Percentiles rank a stretch among this genome's conserved stretches.
Conservation (phyloP, 2,888 invertebrate species). For the Plagodis dolabraria region DNA sequence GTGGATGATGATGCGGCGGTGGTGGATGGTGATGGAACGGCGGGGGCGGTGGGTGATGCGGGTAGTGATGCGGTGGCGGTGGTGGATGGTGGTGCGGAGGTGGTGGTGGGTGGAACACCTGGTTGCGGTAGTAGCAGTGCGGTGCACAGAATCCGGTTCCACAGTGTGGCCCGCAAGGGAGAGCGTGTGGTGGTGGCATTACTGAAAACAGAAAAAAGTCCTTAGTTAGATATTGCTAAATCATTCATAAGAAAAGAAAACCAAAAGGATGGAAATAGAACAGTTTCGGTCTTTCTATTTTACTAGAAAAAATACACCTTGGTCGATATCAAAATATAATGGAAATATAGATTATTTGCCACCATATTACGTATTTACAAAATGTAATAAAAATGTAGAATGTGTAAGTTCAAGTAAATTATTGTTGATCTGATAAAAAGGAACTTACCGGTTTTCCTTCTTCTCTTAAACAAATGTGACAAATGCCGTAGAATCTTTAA, state of each 20-base stretch:
- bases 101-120: slow-evolving; percentile 35
- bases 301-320: too few relatives aligned
- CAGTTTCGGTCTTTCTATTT: too few relatives aligned
- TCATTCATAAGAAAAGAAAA: neutral
- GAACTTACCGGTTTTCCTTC: slow-evolving; percentile 11
- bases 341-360: too few relatives aligned
- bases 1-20: slow-evolving; percentile 35
- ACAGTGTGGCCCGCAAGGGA: slow-evolving; percentile 66
- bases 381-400: too few relatives aligned
- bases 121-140: slow-evolving; percentile 53
- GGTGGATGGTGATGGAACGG: slow-evolving; percentile 33
- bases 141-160: slow-evolving; percentile 60
- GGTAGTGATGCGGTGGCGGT: slow-evolving; percentile 28
- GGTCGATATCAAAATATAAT: too few relatives aligned
- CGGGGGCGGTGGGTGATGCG: slow-evolving; percentile 31
- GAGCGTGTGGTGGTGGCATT: slow-evolving; percentile 66
- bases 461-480: too few relatives aligned
- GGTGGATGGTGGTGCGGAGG: slow-evolving; percentile 38
- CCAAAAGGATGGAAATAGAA: too few relatives aligned
- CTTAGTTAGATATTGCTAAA: neutral
- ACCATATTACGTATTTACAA: too few relatives aligned
- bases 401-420: too few relatives aligned
- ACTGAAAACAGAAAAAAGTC: slow-evolving; percentile 39
- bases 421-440: too few relatives aligned
- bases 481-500: neutral